Evolutionary conservation across 2,113 vertebrate genomes (phyloP).

Genomic region (Aegotheles bennettii): DNA sequence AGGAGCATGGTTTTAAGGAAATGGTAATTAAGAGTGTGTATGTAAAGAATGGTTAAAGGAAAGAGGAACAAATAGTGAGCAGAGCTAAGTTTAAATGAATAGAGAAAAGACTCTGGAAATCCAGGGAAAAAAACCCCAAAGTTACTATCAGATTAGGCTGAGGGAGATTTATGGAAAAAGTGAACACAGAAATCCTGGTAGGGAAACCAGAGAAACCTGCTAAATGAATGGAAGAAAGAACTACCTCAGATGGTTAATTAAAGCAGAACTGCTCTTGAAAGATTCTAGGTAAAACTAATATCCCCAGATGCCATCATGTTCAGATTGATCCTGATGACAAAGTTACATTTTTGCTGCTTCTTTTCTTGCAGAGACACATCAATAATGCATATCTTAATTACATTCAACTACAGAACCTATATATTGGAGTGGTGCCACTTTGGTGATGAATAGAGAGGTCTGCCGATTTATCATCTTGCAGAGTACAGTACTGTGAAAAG

Average conservation of each 20-base stretch:
- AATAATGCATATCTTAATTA: slow-evolving; percentile 47
- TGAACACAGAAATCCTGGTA: background rate
- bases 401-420: background rate
- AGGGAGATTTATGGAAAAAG: background rate
- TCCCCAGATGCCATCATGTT: background rate
- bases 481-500: background rate
- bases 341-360: background rate
- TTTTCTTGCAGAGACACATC: slow-evolving; percentile 14
- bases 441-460: background rate
- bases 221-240: background rate
- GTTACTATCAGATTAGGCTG: background rate
- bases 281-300: background rate
- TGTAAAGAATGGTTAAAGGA: background rate
- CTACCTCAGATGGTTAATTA: background rate
- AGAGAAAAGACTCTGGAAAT: background rate
- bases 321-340: background rate
- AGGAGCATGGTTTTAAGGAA: background rate
- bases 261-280: background rate
- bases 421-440: background rate
- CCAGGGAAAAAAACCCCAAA: background rate
- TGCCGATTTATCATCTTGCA: background rate
- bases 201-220: background rate
- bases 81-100: background rate
- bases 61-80: background rate
- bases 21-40: background rate